Conservation (phyloP, 2,888 invertebrate species). For the Adineta ricciae region DNA sequence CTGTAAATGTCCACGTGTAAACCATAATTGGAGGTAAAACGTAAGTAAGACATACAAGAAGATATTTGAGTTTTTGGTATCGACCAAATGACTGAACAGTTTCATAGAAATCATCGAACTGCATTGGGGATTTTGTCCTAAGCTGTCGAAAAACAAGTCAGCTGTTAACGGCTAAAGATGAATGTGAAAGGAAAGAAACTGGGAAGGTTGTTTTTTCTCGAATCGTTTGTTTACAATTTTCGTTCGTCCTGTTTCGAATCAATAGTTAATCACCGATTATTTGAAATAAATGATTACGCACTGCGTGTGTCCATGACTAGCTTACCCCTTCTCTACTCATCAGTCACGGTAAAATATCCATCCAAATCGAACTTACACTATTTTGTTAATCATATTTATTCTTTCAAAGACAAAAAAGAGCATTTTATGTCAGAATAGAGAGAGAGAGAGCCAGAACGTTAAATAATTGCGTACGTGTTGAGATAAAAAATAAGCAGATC, state of each 20-base stretch:
- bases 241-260: background rate
- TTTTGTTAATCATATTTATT: background rate
- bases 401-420: background rate
- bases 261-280: too few species aligned
- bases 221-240: background rate
- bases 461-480: background rate
- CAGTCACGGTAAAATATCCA: background rate
- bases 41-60: background rate
- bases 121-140: background rate
- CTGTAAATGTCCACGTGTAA: background rate
- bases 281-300: too few species aligned
- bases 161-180: background rate
- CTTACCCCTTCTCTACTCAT: background rate
- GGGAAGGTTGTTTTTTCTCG: background rate
- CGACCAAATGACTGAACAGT: background rate
- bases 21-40: background rate
- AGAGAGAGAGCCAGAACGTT: background rate
- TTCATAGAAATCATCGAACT: slow-evolving; percentile 1
- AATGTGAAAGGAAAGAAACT: background rate
- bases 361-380: background rate
- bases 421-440: background rate
- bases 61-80: background rate
- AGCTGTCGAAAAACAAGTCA: background rate
- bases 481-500: background rate
- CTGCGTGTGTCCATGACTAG: background rate